A percentile compares a stretch with the other conserved stretches of the same genome.
Evolutionary conservation across 2,888 invertebrate species (phyloP).

Genomic region (Leptinotarsa peninsularis): DNA sequence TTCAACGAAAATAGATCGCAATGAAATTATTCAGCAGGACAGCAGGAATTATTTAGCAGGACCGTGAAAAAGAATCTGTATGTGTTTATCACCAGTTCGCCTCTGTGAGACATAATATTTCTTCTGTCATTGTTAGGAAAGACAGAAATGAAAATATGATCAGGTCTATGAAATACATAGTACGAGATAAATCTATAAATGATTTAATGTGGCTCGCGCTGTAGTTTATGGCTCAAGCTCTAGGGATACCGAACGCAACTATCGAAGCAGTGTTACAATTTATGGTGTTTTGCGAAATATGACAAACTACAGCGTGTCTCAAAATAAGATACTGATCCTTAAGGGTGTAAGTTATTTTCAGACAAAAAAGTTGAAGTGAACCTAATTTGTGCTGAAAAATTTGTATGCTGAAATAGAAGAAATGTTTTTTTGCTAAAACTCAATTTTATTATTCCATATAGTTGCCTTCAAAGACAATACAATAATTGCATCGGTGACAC

Average conservation of each 20-base stretch:
- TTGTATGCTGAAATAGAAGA: no score
- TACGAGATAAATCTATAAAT: constrained; percentile 49
- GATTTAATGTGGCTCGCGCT: constrained; percentile 44
- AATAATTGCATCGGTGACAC: no score
- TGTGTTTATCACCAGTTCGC: constrained; percentile 14
- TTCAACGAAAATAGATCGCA: no score
- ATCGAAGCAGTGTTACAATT: constrained; percentile 40
- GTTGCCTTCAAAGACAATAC: no score
- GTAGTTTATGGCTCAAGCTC: constrained; percentile 44
- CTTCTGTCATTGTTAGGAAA: constrained; percentile 45
- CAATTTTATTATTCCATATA: no score
- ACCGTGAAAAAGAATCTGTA: no score
- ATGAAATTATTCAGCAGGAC: no score
- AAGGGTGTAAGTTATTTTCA: no score
- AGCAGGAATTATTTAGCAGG: no score
- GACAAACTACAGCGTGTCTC: constrained; percentile 37
- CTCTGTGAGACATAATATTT: constrained; percentile 32
- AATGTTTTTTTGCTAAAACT: no score
- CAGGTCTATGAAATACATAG: constrained; percentile 45
- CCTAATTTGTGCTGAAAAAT: no score
- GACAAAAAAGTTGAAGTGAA: no score
- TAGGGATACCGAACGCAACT: constrained; percentile 39
- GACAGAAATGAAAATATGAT: constrained; percentile 47
- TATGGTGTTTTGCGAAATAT: constrained; percentile 39
- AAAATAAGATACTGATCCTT: not conserved